Evolutionary conservation across 2,888 invertebrate genomes (phyloP).

Genomic region (Scaptomyza parva): DNA sequence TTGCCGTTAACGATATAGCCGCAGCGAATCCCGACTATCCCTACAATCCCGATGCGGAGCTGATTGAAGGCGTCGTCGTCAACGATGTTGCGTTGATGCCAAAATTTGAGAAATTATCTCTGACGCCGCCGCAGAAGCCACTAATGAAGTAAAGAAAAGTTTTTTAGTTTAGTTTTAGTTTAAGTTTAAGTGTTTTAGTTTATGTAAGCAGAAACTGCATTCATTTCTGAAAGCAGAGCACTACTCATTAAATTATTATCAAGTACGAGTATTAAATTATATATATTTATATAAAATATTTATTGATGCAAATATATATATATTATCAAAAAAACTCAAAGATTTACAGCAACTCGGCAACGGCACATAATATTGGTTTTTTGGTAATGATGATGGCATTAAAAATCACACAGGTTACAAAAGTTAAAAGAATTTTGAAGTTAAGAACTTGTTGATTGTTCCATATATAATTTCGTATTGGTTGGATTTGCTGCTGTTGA

Average conservation of each 20-base stretch:
- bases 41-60: constrained; percentile 84
- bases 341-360: background rate
- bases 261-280: constrained; percentile 49
- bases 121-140: constrained; percentile 41
- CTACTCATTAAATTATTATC: constrained; percentile 53
- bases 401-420: background rate
- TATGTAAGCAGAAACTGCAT: constrained; percentile 27
- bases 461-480: background rate
- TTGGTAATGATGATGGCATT: background rate
- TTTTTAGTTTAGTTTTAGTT: constrained; percentile 10
- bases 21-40: constrained; percentile 80
- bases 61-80: constrained; percentile 63
- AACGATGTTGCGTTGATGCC: constrained; percentile 51
- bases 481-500: background rate
- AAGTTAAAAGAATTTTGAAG: background rate
- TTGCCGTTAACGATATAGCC: constrained; percentile 83
- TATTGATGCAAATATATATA: constrained; percentile 51
- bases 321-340: background rate
- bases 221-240: constrained; percentile 19
- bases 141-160: constrained; percentile 42
- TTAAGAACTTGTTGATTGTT: background rate
- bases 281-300: constrained; percentile 46
- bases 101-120: constrained; percentile 77
- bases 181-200: constrained; percentile 57
- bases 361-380: background rate